These are phyloP conservation scores for Cryptomyrus ogoouensis DNA, from an alignment of 2,113 vertebrate species.

Conservation along the genomic window DNA sequence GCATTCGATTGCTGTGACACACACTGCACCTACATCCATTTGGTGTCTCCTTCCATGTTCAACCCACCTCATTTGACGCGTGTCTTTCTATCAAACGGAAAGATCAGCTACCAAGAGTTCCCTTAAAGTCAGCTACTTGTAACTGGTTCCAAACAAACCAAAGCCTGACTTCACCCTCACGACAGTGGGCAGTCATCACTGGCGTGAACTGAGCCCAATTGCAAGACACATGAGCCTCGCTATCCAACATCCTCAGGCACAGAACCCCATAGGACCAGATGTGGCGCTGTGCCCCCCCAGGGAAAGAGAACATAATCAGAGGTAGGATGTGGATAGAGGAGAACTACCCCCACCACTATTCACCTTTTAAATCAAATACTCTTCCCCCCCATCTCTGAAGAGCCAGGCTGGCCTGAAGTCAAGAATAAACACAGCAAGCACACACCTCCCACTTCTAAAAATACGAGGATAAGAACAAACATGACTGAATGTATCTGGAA, in stretches of 20 bases:
- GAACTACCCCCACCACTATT: too few relatives aligned
- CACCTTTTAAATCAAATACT: slow-evolving; percentile 14
- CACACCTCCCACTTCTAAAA: slow-evolving; percentile 48
- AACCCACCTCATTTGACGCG: background rate
- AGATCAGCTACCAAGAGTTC: background rate
- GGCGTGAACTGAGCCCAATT: background rate
- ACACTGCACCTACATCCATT: background rate
- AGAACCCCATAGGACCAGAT: background rate
- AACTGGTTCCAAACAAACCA: background rate
- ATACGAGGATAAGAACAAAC: slow-evolving; percentile 42
- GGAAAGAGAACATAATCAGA: background rate
- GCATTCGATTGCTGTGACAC: background rate
- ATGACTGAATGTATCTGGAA: slow-evolving; percentile 28
- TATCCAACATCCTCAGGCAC: background rate
- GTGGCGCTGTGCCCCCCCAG: background rate
- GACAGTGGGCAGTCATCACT: background rate
- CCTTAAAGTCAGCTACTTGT: background rate
- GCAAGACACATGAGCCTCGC: background rate
- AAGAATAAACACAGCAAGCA: slow-evolving; percentile 31
- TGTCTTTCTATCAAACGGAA: background rate
- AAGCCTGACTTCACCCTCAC: background rate
- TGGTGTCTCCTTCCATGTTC: background rate
- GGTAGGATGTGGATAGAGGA: background rate
- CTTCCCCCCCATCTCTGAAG: slow-evolving; percentile 27
- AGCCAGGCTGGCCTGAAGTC: slow-evolving; percentile 35